Percentiles rank a stretch among this genome's conserved stretches.
These are phyloP conservation scores for Myripristis jacobus DNA, from an alignment of 2,797 vertebrate species.

Conservation along the genomic window DNA sequence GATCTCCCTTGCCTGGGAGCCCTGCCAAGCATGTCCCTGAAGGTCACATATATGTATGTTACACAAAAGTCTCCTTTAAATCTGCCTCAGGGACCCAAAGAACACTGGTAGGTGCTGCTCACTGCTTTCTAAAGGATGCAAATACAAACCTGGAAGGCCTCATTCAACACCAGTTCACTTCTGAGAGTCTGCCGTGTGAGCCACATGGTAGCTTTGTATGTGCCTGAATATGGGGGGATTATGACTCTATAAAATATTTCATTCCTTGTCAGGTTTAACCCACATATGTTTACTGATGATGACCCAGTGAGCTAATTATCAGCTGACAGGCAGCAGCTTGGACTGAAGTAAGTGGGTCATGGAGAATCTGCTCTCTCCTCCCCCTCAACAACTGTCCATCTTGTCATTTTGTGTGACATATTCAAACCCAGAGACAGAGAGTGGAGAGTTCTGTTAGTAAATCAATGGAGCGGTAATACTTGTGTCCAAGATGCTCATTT, in stretches of 20 bases:
- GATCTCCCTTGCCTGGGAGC: constrained; percentile 34
- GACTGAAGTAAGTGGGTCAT: not conserved
- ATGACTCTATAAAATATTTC: not conserved
- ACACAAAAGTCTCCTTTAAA: constrained; percentile 57
- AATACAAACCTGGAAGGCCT: not conserved
- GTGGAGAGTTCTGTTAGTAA: not conserved
- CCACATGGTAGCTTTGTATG: not conserved
- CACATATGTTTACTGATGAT: not conserved
- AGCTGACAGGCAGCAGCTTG: not conserved
- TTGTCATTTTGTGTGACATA: not conserved
- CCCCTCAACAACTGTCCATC: not conserved
- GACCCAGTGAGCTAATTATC: not conserved
- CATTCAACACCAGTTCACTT: not conserved
- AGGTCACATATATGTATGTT: constrained; percentile 56
- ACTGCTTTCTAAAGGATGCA: not conserved
- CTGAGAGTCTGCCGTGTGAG: not conserved
- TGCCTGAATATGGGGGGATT: not conserved
- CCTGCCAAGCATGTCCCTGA: constrained; percentile 48
- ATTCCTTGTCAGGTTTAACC: constrained; percentile 1
- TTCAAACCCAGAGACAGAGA: not conserved
- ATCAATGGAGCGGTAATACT: no score
- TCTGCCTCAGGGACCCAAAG: constrained; percentile 37
- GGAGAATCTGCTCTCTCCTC: not conserved
- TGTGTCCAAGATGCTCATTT: no score
- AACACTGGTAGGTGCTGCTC: constrained; percentile 10